Conservation (phyloP, 2,888 invertebrate genomes). For the Leucophora obtusa region DNA sequence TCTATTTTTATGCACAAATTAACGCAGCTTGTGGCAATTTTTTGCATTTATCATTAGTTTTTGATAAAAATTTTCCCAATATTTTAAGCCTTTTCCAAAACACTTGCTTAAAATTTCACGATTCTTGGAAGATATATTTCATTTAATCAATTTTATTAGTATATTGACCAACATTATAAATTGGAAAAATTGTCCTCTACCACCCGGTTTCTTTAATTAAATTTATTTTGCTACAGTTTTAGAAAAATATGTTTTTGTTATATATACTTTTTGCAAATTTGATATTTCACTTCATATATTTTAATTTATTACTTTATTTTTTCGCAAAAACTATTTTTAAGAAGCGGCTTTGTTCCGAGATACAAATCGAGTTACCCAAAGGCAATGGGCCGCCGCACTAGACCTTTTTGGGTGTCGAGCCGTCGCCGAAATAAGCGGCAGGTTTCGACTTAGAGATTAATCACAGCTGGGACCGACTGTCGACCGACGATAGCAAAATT, state of each 20-base stretch:
- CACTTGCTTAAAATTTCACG: conserved; percentile 2
- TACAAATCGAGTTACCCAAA: too few relatives aligned
- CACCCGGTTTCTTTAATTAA: conserved; percentile 9
- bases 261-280: neutral
- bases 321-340: conserved; percentile 19
- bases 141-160: neutral
- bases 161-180: conserved; percentile 7
- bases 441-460: too few relatives aligned
- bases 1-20: conserved; percentile 66
- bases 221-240: neutral
- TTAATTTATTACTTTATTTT: neutral
- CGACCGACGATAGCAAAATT: too few relatives aligned
- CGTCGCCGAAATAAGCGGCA: too few relatives aligned
- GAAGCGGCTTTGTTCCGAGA: conserved; percentile 48
- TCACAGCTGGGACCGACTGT: too few relatives aligned
- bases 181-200: conserved; percentile 29
- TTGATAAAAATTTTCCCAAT: neutral
- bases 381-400: too few relatives aligned
- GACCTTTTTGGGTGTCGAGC: too few relatives aligned
- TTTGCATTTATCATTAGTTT: conserved; percentile 26
- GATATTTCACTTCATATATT: neutral
- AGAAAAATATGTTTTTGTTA: neutral
- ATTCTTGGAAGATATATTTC: neutral
- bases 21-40: conserved; percentile 60
- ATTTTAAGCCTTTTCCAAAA: neutral